These are phyloP conservation scores for Pseudomyrmex dendroicus DNA, from an alignment of 1,140 invertebrate species.

Conservation along the genomic window DNA sequence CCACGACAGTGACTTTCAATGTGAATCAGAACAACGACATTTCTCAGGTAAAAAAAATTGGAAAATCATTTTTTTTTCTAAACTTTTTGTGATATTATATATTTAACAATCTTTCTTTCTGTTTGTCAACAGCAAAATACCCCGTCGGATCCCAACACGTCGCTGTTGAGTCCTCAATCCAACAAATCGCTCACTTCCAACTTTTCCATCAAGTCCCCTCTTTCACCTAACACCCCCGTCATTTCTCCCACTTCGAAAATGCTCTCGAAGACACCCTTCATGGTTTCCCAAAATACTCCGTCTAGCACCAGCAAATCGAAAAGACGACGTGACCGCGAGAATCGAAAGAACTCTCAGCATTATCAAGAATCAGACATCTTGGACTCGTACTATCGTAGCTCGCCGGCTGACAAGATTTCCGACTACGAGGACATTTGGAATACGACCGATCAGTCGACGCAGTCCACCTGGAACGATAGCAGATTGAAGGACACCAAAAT, in stretches of 20 bases:
- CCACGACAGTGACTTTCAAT: conserved; percentile 93
- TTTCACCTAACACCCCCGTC: conserved; percentile 77
- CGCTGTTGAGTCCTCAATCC: conserved; percentile 80
- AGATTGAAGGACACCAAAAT: conserved; percentile 65
- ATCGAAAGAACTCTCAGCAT: conserved; percentile 86
- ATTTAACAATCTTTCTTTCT: background rate
- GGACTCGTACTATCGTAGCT: conserved; percentile 94
- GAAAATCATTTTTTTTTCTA: background rate
- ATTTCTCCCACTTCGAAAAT: conserved; percentile 79
- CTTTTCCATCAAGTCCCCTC: conserved; percentile 77
- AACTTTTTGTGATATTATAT: background rate
- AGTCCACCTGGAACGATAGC: conserved; percentile 86
- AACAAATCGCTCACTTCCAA: conserved; percentile 80
- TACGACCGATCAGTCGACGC: conserved; percentile 83
- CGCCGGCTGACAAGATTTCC: conserved; percentile 95
- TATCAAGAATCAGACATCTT: conserved; percentile 94
- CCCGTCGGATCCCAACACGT: conserved; percentile 79
- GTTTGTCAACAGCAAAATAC: conserved; percentile 75
- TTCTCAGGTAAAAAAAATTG: conserved; percentile 72
- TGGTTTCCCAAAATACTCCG: conserved; percentile 82
- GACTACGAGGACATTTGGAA: conserved; percentile 98
- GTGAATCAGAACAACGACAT: conserved; percentile 86
- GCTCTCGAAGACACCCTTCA: conserved; percentile 75
- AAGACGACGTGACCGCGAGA: conserved; percentile 81
- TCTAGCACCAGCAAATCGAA: conserved; percentile 82